Conservation (phyloP, 2,888 invertebrate genomes). For the Lymantria monacha region DNA sequence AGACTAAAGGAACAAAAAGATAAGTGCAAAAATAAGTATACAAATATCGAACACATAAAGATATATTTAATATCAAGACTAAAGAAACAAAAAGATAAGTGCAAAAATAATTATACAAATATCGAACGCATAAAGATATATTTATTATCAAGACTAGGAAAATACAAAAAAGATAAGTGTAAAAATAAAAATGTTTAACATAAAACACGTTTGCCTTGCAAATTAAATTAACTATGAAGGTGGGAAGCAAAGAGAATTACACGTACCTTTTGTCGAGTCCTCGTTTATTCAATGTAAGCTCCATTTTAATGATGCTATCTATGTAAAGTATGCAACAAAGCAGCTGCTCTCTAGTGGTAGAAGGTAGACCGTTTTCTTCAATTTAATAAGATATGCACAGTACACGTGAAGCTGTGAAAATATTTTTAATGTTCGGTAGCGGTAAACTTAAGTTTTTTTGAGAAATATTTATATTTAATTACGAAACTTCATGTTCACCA, state of each 20-base stretch:
- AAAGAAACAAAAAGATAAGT: no score
- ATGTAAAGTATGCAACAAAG: constrained; percentile 25
- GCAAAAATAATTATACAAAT: no score
- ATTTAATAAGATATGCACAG: constrained; percentile 14
- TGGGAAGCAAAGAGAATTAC: constrained; percentile 25
- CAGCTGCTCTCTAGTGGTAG: constrained; percentile 6
- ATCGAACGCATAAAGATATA: no score
- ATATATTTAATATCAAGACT: background rate
- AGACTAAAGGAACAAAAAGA: no score
- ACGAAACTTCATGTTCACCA: no score
- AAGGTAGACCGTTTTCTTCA: constrained; percentile 14
- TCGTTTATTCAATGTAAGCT: constrained; percentile 26
- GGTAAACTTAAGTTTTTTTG: background rate
- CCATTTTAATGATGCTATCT: constrained; percentile 24
- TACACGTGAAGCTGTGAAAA: constrained; percentile 1
- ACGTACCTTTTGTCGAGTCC: constrained; percentile 25
- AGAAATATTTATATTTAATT: no score
- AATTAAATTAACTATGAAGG: constrained; percentile 36
- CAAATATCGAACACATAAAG: no score
- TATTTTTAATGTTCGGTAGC: constrained; percentile 2
- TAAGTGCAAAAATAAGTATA: no score
- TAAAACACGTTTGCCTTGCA: constrained; percentile 12
- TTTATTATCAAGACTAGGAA: background rate
- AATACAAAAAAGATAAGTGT: background rate
- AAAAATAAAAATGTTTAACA: constrained; percentile 5